Evolutionary conservation across 2,113 vertebrate species (phyloP).

Genomic region (Steatornis caripensis): DNA sequence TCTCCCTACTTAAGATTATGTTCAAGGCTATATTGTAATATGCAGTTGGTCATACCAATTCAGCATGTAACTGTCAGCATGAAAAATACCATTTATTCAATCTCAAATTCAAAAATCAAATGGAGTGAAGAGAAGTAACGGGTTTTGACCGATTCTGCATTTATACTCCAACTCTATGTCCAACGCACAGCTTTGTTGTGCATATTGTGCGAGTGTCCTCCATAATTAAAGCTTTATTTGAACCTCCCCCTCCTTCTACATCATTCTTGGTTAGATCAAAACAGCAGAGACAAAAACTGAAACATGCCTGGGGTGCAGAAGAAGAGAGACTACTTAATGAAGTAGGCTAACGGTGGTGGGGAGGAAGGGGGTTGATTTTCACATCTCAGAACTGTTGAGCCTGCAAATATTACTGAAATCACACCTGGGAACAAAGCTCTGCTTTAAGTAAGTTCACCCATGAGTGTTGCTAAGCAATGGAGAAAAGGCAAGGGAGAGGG

Average conservation of each 20-base stretch:
- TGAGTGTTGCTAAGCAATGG: slow-evolving; percentile 72
- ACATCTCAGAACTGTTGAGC: slow-evolving; percentile 11
- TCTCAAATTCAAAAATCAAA: not conserved
- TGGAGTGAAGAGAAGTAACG: not conserved
- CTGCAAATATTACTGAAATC: slow-evolving; percentile 35
- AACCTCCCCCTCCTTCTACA: slow-evolving; percentile 7
- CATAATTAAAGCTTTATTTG: slow-evolving; percentile 33
- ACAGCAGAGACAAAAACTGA: slow-evolving; percentile 6
- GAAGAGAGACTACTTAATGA: not conserved
- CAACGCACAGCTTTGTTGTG: not conserved
- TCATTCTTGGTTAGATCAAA: slow-evolving; percentile 37
- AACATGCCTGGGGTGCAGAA: not conserved
- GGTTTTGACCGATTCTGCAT: not conserved
- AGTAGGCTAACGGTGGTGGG: not conserved
- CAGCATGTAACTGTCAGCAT: not conserved
- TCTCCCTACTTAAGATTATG: not conserved
- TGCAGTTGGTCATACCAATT: not conserved
- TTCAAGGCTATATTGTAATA: not conserved
- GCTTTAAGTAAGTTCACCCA: slow-evolving; percentile 51
- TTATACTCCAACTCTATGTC: not conserved
- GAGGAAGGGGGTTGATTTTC: slow-evolving; percentile 3
- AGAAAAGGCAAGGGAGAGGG: not conserved
- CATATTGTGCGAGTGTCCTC: not conserved
- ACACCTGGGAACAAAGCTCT: slow-evolving; percentile 54
- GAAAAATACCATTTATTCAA: not conserved